Evolutionary conservation across 2,797 vertebrate genomes (phyloP).

Genomic region (Tangara arthus): DNA sequence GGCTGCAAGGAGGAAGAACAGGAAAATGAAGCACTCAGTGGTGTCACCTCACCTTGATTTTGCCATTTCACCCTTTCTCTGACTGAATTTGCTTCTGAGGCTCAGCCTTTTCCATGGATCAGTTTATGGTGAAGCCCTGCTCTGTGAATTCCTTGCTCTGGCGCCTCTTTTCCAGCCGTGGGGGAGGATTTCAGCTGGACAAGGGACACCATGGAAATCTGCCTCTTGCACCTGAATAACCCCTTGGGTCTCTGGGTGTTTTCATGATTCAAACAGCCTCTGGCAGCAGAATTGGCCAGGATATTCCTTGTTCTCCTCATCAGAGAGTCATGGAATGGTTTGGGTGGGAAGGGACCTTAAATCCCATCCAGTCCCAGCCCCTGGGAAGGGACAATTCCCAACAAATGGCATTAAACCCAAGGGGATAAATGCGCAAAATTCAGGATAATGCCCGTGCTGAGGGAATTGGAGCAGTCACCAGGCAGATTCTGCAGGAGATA

Average conservation of each 20-base stretch:
- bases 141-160: accelerated
- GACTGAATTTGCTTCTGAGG: background rate
- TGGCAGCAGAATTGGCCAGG: background rate
- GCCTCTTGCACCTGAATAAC: background rate
- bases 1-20: background rate
- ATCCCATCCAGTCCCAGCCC: accelerated
- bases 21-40: background rate
- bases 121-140: background rate
- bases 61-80: background rate
- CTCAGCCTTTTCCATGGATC: background rate
- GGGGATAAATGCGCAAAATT: background rate
- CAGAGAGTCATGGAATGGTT: background rate
- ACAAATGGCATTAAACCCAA: background rate
- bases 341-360: background rate
- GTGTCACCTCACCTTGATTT: background rate
- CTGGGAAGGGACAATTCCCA: background rate
- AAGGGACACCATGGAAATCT: accelerated
- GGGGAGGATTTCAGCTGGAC: background rate
- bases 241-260: background rate
- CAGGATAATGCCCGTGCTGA: background rate
- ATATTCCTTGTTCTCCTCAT: background rate
- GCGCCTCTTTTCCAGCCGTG: background rate
- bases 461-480: background rate
- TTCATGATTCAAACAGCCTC: background rate
- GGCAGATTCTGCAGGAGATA: conserved; percentile 14